Conservation (phyloP, 2,888 invertebrate species). For the Scaptomyza parva region DNA sequence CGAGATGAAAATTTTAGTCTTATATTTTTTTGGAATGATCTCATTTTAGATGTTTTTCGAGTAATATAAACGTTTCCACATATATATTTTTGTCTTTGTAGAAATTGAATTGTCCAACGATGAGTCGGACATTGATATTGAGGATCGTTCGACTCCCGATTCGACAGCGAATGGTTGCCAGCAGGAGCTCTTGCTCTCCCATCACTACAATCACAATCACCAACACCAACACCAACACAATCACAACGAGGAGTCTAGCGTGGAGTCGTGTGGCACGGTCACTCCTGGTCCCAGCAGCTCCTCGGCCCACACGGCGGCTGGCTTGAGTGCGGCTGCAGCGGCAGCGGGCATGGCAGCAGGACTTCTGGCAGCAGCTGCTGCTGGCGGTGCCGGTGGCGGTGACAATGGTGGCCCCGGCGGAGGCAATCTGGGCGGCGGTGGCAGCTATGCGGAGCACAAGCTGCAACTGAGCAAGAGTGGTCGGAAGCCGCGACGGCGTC, state of each 20-base stretch:
- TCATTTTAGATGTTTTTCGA: too few species aligned
- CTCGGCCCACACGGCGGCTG: slow-evolving; percentile 11
- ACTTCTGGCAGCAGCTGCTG: slow-evolving; percentile 50
- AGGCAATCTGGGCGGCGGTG: slow-evolving; percentile 34
- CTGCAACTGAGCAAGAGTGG: slow-evolving; percentile 86
- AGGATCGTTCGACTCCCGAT: slow-evolving; percentile 84
- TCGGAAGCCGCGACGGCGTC: slow-evolving; percentile 92
- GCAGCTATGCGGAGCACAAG: slow-evolving; percentile 79
- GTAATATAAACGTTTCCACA: too few species aligned
- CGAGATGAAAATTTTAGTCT: too few species aligned
- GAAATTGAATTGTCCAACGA: slow-evolving; percentile 84
- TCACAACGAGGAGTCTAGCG: slow-evolving; percentile 81
- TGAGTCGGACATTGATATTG: slow-evolving; percentile 85
- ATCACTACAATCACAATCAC: slow-evolving; percentile 70
- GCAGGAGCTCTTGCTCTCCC: slow-evolving; percentile 68
- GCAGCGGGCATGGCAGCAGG: slow-evolving; percentile 69
- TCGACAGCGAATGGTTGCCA: slow-evolving; percentile 67
- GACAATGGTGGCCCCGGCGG: slow-evolving; percentile 4
- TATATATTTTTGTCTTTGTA: slow-evolving; percentile 21
- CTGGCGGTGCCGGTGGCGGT: background rate
- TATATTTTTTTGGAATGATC: too few species aligned
- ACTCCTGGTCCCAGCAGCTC: slow-evolving; percentile 48
- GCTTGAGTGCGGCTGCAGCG: slow-evolving; percentile 59
- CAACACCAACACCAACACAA: slow-evolving; percentile 70
- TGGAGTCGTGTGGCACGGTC: slow-evolving; percentile 76